Evolutionary conservation across 2,888 invertebrate genomes (phyloP).

Genomic region (Drosophila sordidapex): DNA sequence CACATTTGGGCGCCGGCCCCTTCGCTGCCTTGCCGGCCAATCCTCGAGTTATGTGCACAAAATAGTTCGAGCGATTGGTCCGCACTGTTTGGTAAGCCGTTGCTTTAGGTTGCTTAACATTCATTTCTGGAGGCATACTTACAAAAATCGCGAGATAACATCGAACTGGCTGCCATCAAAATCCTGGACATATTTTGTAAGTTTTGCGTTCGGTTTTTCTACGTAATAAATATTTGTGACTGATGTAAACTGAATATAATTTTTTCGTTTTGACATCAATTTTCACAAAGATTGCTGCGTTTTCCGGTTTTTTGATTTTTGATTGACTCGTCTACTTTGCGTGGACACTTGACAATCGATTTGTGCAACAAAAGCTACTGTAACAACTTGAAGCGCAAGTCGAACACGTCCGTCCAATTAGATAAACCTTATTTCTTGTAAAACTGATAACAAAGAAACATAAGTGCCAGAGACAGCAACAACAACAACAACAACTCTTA

Average conservation of each 20-base stretch:
- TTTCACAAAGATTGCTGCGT: slow-evolving; percentile 34
- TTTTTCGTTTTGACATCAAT: slow-evolving; percentile 17
- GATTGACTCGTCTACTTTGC: not conserved
- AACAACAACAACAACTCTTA: not conserved
- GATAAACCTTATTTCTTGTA: slow-evolving; percentile 17
- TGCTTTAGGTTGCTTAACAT: not conserved
- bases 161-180: slow-evolving; percentile 37
- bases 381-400: not conserved
- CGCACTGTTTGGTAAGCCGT: slow-evolving; percentile 17
- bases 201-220: slow-evolving; percentile 13
- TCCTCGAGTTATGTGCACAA: slow-evolving; percentile 25
- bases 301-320: slow-evolving; percentile 2
- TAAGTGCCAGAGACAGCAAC: slow-evolving; percentile 15
- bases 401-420: not conserved
- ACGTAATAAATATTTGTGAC: slow-evolving; percentile 32
- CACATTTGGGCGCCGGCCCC: slow-evolving; percentile 32
- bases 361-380: not conserved
- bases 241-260: slow-evolving; percentile 29
- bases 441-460: slow-evolving; percentile 49
- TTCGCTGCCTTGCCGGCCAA: slow-evolving; percentile 27
- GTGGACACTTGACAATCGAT: not conserved
- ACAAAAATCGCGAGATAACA: slow-evolving; percentile 34
- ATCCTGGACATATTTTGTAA: slow-evolving; percentile 49
- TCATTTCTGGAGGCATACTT: slow-evolving; percentile 25
- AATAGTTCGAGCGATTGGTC: slow-evolving; percentile 14